Percentiles rank a stretch among this genome's conserved stretches.
Conservation (phyloP, 2,113 vertebrate species). For the Xiphorhynchus elegans region DNA sequence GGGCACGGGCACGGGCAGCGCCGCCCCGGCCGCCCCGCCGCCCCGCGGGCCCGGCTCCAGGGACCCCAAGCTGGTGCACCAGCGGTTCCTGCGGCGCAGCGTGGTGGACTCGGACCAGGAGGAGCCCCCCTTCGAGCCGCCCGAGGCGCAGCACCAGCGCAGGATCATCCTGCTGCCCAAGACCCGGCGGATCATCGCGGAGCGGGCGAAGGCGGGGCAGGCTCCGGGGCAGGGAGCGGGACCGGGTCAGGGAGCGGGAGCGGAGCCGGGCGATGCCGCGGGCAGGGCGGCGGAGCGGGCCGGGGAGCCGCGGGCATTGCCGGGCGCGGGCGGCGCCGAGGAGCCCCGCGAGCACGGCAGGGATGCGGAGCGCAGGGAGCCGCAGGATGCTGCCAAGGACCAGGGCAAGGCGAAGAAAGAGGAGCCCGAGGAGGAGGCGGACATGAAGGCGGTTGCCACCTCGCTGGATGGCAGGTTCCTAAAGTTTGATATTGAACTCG, state of each 20-base stretch:
- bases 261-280: not conserved
- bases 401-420: conserved; percentile 81
- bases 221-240: too few species aligned
- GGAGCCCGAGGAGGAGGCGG: conserved; percentile 89
- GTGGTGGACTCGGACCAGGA: conserved; percentile 91
- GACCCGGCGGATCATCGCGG: conserved; percentile 74
- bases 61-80: conserved; percentile 76
- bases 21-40: not conserved
- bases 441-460: conserved; percentile 95
- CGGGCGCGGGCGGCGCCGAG: not conserved
- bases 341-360: conserved; percentile 13
- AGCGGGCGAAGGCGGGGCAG: conserved; percentile 69
- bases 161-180: conserved; percentile 76
- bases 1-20: too few species aligned
- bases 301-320: not conserved
- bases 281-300: not conserved
- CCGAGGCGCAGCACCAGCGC: conserved; percentile 76
- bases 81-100: conserved; percentile 89
- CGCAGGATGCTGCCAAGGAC: conserved; percentile 62
- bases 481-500: conserved; percentile 99
- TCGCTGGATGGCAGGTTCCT: conserved; percentile 94
- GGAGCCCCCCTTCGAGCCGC: conserved; percentile 80
- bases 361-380: conserved; percentile 66
- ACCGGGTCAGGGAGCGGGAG: too few species aligned
- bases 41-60: conserved; percentile 39